phyloP scores from a whole-genome alignment of 2,113 vertebrate species.

The Xiphophorus couchianus region DNA sequence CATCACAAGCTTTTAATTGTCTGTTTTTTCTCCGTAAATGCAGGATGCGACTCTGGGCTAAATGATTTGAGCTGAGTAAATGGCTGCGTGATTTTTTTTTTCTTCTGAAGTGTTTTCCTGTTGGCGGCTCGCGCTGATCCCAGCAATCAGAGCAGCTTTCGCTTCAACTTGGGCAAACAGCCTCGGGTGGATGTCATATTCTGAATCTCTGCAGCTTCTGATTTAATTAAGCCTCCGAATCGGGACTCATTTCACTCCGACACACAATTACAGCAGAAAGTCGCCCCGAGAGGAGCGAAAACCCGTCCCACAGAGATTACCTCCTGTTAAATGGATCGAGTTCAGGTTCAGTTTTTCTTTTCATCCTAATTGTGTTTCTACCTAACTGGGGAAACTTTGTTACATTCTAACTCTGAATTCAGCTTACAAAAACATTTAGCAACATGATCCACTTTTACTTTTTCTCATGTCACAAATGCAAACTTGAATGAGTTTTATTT shows the following conservation, averaged over 20 bases:
- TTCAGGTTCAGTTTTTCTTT: not conserved
- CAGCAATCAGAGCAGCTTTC: slow-evolving; percentile 43
- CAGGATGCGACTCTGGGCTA: slow-evolving; percentile 30
- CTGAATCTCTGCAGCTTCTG: slow-evolving; percentile 46
- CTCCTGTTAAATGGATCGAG: slow-evolving; percentile 43
- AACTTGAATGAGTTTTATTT: not conserved
- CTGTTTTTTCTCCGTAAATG: not conserved
- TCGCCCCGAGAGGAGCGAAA: slow-evolving; percentile 47
- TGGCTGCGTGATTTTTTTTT: not conserved
- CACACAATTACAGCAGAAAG: slow-evolving; percentile 74
- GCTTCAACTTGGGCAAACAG: slow-evolving; percentile 22
- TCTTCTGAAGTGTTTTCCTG: slow-evolving; percentile 18
- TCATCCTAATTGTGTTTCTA: slow-evolving; percentile 6
- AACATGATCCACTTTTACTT: not conserved
- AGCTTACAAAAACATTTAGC: slow-evolving; percentile 59
- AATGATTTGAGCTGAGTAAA: slow-evolving; percentile 10
- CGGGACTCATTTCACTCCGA: slow-evolving; percentile 63
- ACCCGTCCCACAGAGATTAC: slow-evolving; percentile 46
- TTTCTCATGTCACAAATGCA: not conserved
- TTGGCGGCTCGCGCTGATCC: slow-evolving; percentile 13
- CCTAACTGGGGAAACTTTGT: slow-evolving; percentile 56
- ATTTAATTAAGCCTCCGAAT: slow-evolving; percentile 75
- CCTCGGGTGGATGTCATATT: slow-evolving; percentile 41
- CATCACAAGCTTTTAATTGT: slow-evolving; percentile 27
- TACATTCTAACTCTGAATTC: slow-evolving; percentile 46